These are phyloP conservation scores for Mesoclemmys tuberculata DNA, from an alignment of 2,113 vertebrate genomes.

Conservation along the genomic window DNA sequence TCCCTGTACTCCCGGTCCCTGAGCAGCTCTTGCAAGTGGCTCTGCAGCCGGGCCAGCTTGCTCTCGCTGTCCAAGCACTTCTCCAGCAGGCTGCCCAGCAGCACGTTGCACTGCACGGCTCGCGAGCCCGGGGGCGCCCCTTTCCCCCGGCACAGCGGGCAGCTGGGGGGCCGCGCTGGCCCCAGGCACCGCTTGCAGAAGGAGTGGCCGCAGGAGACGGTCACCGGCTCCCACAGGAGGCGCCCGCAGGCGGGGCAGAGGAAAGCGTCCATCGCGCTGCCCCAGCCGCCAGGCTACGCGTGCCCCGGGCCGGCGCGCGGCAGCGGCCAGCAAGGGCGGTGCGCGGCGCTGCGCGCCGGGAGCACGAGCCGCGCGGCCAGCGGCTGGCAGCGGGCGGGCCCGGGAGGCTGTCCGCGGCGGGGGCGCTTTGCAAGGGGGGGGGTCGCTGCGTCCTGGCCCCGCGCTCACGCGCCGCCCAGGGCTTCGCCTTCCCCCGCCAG, in stretches of 20 bases:
- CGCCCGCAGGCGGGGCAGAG: constrained; percentile 84
- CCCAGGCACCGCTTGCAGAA: constrained; percentile 85
- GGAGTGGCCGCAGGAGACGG: constrained; percentile 86
- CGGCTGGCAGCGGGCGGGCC: no score
- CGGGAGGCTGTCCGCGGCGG: no score
- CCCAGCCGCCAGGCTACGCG: background rate
- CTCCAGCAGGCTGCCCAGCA: constrained; percentile 82
- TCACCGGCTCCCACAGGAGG: constrained; percentile 86
- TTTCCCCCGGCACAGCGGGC: constrained; percentile 78
- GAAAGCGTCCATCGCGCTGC: constrained; percentile 79
- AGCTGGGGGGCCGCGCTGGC: constrained; percentile 71
- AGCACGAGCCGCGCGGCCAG: no score
- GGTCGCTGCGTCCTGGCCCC: no score
- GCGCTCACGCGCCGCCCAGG: no score
- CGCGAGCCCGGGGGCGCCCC: constrained; percentile 60
- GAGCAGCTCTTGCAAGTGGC: constrained; percentile 74
- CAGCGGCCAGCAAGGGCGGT: no score
- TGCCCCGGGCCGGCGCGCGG: no score
- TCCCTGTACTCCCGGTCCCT: constrained; percentile 73
- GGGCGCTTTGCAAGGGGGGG: no score
- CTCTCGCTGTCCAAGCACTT: constrained; percentile 79
- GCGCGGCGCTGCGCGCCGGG: no score
- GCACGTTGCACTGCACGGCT: constrained; percentile 78
- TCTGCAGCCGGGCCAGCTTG: constrained; percentile 61
- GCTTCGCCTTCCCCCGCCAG: no score